A percentile compares a stretch with the other conserved stretches of the same genome.
Conservation (phyloP, 2,797 vertebrate genomes). For the Poeciliopsis infans region DNA sequence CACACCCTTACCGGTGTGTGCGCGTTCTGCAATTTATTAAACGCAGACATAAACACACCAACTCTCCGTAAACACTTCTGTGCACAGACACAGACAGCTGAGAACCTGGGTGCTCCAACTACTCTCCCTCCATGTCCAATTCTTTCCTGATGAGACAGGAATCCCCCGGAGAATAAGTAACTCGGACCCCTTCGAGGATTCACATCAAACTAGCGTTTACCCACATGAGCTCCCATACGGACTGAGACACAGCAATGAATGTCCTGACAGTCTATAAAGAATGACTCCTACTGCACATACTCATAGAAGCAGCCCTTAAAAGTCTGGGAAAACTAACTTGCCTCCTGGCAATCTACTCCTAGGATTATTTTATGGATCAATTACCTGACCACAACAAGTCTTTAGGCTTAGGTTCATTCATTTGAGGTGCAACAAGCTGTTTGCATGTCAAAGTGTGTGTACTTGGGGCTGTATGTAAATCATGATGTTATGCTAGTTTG, state of each 20-base stretch:
- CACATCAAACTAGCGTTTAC: constrained; percentile 40
- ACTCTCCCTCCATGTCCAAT: constrained; percentile 43
- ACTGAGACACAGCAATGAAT: constrained; percentile 41
- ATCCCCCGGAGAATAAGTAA: constrained; percentile 38
- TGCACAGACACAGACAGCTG: constrained; percentile 45
- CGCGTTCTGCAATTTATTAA: constrained; percentile 24
- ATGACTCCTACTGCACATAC: constrained; percentile 58
- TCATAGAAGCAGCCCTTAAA: constrained; percentile 30
- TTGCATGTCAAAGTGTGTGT: constrained; percentile 38
- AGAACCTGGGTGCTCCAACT: constrained; percentile 15
- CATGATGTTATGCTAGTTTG: neutral
- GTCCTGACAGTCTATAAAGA: constrained; percentile 50
- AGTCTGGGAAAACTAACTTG: constrained; percentile 35
- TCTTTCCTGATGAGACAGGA: constrained; percentile 53
- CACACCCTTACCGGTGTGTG: constrained; percentile 53
- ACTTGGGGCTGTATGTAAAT: neutral
- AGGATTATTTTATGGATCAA: constrained; percentile 52
- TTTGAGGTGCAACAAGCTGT: constrained; percentile 41
- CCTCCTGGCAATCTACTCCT: constrained; percentile 46
- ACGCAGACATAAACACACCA: constrained; percentile 47
- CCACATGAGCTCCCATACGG: constrained; percentile 35
- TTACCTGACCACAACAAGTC: constrained; percentile 51
- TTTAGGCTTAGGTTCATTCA: constrained; percentile 32
- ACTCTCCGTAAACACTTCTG: constrained; percentile 26
- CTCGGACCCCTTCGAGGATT: constrained; percentile 60